Evolutionary conservation across 2,888 invertebrate species (phyloP).

Genomic region (Rhamnusium bicolor): DNA sequence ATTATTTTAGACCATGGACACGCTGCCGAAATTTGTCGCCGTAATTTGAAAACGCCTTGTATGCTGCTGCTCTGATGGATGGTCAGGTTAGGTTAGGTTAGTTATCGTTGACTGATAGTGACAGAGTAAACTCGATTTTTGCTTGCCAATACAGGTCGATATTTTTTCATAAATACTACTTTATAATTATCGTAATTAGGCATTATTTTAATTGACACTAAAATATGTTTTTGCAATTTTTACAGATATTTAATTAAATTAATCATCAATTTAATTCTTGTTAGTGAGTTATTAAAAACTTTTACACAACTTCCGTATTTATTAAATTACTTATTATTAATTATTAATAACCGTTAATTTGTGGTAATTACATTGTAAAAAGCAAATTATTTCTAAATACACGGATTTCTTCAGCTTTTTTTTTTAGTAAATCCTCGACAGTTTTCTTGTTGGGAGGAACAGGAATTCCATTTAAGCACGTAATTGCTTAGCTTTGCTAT

Average conservation of each 20-base stretch:
- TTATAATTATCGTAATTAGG: background rate
- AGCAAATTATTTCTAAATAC: background rate
- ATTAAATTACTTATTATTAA: conserved; percentile 2
- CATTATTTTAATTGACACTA: background rate
- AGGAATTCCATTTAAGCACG: background rate
- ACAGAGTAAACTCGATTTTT: too few species aligned
- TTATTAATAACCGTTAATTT: conserved; percentile 14
- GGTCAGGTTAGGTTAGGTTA: too few species aligned
- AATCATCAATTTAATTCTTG: background rate
- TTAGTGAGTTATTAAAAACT: background rate
- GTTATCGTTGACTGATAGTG: too few species aligned
- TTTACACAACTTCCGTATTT: background rate
- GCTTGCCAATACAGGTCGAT: background rate
- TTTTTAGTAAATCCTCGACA: too few species aligned
- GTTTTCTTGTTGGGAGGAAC: background rate
- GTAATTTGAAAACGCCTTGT: too few species aligned
- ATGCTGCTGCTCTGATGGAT: too few species aligned
- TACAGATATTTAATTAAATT: background rate
- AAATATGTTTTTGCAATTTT: background rate
- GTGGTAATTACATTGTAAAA: background rate
- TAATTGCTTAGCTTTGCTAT: background rate
- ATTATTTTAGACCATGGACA: too few species aligned
- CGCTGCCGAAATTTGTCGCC: too few species aligned
- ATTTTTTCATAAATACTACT: too few species aligned
- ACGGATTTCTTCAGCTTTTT: background rate